Conservation (phyloP, 2,113 vertebrate genomes). For the Indicator indicator region DNA sequence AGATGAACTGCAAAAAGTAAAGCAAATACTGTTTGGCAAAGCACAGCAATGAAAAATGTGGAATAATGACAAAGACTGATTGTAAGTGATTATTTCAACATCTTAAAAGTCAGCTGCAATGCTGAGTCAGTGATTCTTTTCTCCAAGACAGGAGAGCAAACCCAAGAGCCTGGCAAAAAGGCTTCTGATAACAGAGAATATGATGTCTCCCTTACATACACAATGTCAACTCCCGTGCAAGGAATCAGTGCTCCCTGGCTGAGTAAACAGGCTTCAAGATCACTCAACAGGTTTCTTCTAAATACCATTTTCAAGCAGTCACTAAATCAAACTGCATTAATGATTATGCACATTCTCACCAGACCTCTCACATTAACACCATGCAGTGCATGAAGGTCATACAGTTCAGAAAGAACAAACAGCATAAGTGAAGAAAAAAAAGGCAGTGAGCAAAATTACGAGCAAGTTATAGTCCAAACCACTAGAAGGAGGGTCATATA, state of each 20-base stretch:
- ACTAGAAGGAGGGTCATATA: not conserved
- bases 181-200: not conserved
- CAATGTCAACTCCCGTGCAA: not conserved
- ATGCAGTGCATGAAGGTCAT: not conserved
- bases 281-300: not conserved
- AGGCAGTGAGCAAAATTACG: not conserved
- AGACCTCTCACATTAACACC: not conserved
- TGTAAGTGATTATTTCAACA: not conserved
- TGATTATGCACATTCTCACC: not conserved
- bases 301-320: not conserved
- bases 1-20: not conserved
- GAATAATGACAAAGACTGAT: not conserved
- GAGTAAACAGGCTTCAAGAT: not conserved
- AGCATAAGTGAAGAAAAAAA: not conserved
- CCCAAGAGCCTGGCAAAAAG: not conserved
- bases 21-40: not conserved
- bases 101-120: not conserved
- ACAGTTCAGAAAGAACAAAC: not conserved
- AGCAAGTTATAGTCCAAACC: not conserved
- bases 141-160: not conserved
- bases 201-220: not conserved
- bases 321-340: not conserved
- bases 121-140: not conserved
- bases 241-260: not conserved
- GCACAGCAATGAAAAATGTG: not conserved